Conservation (phyloP, 2,113 vertebrate genomes). For the Scatophagus argus region DNA sequence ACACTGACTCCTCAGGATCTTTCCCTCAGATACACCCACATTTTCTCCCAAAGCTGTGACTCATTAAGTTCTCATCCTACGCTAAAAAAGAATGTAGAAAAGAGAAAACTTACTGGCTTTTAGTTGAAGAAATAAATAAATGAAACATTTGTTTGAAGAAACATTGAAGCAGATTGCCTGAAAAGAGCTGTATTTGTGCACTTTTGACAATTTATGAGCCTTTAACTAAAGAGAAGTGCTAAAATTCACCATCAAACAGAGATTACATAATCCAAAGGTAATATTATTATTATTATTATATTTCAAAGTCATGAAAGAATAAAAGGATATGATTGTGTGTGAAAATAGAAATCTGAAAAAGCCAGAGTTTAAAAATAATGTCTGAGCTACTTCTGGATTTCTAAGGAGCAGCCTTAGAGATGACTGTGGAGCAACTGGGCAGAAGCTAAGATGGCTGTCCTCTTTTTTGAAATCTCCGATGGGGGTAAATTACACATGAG, state of each 20-base stretch:
- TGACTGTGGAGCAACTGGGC: background rate
- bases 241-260: conserved; percentile 3
- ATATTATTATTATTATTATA: conserved; percentile 14
- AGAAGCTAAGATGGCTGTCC: conserved; percentile 1
- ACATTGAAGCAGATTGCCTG: background rate
- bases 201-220: conserved; percentile 10
- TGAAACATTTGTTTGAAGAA: conserved; percentile 24
- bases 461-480: conserved; percentile 15
- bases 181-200: conserved; percentile 18
- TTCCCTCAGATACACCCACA: conserved; percentile 25
- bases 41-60: conserved; percentile 10
- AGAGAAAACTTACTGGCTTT: conserved; percentile 3
- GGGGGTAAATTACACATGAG: background rate
- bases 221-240: background rate
- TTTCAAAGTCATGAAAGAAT: conserved; percentile 33
- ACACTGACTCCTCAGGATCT: conserved; percentile 11
- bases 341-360: conserved; percentile 11
- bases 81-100: conserved; percentile 18
- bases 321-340: background rate
- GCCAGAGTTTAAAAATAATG: background rate
- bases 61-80: conserved; percentile 19
- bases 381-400: background rate
- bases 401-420: background rate
- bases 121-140: conserved; percentile 11
- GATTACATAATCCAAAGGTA: conserved; percentile 4